These are phyloP conservation scores for Dicerorhinus sumatrensis DNA, from an alignment of 2,113 vertebrate genomes.

Conservation along the genomic window DNA sequence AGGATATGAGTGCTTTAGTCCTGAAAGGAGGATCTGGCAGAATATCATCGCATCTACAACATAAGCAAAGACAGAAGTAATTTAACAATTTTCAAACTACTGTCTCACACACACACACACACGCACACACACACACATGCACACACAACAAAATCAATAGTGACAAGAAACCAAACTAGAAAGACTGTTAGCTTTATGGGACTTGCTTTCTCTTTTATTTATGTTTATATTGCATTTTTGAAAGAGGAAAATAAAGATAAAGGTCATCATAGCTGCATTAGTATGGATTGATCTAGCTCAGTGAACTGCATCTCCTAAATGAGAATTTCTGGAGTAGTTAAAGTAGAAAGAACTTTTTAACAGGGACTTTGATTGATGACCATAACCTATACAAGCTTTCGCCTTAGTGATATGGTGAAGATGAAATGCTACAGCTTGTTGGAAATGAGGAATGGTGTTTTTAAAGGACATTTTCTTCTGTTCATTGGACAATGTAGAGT, in stretches of 20 bases:
- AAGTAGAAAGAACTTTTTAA: slow-evolving; percentile 81
- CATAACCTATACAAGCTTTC: slow-evolving; percentile 76
- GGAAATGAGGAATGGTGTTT: slow-evolving; percentile 59
- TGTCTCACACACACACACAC: background rate
- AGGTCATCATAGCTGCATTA: slow-evolving; percentile 81
- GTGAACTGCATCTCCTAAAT: slow-evolving; percentile 79
- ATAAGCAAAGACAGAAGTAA: background rate
- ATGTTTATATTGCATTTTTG: slow-evolving; percentile 83
- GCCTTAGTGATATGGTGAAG: slow-evolving; percentile 69
- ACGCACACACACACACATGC: background rate
- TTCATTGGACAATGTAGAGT: slow-evolving; percentile 29
- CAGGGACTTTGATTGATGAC: slow-evolving; percentile 77
- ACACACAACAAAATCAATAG: background rate
- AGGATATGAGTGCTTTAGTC: background rate
- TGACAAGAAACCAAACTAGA: slow-evolving; percentile 58
- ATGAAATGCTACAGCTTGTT: slow-evolving; percentile 80
- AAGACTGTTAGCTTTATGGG: slow-evolving; percentile 77
- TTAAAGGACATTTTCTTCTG: slow-evolving; percentile 51
- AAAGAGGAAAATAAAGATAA: slow-evolving; percentile 83
- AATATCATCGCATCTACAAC: background rate
- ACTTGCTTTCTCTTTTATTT: slow-evolving; percentile 79
- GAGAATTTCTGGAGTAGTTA: slow-evolving; percentile 77
- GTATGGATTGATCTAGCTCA: slow-evolving; percentile 81
- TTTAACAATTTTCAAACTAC: background rate
- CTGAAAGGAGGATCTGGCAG: background rate